A percentile compares a stretch with the other conserved stretches of the same genome.
Evolutionary conservation across 2,797 vertebrate genomes (phyloP).

Genomic region (Eupleurogrammus muticus): DNA sequence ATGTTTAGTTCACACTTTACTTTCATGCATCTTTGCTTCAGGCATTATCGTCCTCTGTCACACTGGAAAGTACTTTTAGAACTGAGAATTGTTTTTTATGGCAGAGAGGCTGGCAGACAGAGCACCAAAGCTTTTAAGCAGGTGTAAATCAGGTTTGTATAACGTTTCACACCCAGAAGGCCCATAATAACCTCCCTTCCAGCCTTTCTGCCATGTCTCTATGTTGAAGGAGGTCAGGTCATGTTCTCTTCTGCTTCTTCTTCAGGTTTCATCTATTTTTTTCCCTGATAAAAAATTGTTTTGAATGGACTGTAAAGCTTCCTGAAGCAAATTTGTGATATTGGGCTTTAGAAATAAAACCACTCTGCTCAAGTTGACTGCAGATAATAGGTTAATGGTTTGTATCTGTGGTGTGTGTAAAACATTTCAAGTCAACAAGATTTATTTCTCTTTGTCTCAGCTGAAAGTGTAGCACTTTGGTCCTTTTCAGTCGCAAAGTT

Average conservation of each 20-base stretch:
- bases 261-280: too few relatives aligned
- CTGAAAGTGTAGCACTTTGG: background rate
- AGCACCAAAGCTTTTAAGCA: conserved; percentile 51
- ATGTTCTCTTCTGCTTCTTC: too few relatives aligned
- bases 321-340: too few relatives aligned
- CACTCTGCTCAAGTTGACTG: background rate
- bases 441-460: conserved; percentile 32
- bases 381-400: conserved; percentile 35
- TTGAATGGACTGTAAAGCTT: too few relatives aligned
- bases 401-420: conserved; percentile 29
- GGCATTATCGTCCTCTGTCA: background rate
- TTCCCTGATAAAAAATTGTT: too few relatives aligned
- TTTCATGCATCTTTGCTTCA: background rate
- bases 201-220: too few relatives aligned
- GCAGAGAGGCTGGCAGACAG: conserved; percentile 14
- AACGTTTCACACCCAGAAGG: conserved; percentile 43
- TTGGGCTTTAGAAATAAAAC: too few relatives aligned
- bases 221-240: too few relatives aligned
- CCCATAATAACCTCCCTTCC: conserved; percentile 20
- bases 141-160: conserved; percentile 68
- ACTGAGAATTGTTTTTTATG: conserved; percentile 1
- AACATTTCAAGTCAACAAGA: conserved; percentile 42
- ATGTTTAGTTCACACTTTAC: conserved; percentile 23
- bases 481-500: background rate
- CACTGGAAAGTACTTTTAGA: conserved; percentile 25